phyloP scores from a whole-genome alignment of 2,888 invertebrate genomes.

The Drosophila nigricruria region DNA sequence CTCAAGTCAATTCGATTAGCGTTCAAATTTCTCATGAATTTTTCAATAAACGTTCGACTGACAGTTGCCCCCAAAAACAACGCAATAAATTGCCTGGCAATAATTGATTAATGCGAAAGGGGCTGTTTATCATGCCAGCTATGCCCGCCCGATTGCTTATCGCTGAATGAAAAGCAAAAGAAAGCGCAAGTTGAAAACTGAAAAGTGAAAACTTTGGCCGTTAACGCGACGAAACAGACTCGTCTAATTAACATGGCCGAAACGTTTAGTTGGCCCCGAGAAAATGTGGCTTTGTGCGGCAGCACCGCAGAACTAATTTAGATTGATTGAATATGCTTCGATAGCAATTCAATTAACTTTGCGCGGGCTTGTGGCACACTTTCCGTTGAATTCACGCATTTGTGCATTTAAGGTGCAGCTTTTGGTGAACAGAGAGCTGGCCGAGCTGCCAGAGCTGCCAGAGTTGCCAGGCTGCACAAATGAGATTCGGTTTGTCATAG shows the following conservation, averaged over 20 bases:
- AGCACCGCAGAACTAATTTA: conserved; percentile 73
- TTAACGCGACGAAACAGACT: conserved; percentile 49
- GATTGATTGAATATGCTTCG: conserved; percentile 81
- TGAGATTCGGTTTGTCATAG: conserved; percentile 60
- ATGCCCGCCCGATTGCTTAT: conserved; percentile 46
- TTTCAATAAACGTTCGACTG: conserved; percentile 59
- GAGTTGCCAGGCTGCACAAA: conserved; percentile 53
- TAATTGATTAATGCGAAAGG: conserved; percentile 73
- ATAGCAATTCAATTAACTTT: conserved; percentile 80
- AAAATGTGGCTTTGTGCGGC: conserved; percentile 51
- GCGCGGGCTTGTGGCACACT: conserved; percentile 53
- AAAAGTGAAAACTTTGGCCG: conserved; percentile 61
- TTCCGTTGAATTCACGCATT: conserved; percentile 32
- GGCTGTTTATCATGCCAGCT: background rate
- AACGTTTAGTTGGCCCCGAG: conserved; percentile 44
- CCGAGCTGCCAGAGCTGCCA: background rate
- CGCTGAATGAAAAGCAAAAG: conserved; percentile 37
- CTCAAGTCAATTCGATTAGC: conserved; percentile 43
- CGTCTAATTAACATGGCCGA: conserved; percentile 70
- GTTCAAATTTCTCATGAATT: conserved; percentile 47
- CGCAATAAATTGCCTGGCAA: conserved; percentile 72
- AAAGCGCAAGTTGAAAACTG: conserved; percentile 19
- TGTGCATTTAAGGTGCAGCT: conserved; percentile 54
- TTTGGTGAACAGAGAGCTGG: no score
- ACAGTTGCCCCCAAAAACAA: conserved; percentile 40